Evolutionary conservation across 2,888 invertebrate genomes (phyloP).

Genomic region (Diarsia brunnea): DNA sequence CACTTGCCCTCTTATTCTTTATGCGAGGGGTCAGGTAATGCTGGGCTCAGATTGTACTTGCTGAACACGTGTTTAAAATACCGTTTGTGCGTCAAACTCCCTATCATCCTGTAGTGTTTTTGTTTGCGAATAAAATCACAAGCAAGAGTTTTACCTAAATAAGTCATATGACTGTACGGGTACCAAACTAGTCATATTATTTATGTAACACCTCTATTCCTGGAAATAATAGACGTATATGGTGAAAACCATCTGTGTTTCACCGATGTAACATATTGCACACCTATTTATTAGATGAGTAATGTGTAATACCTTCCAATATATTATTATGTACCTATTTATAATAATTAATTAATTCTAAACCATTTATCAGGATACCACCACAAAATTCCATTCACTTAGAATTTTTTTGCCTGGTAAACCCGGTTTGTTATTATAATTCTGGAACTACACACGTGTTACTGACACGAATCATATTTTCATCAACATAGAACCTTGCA

Average conservation of each 20-base stretch:
- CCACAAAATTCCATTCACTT: not conserved
- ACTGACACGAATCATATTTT: too few relatives aligned
- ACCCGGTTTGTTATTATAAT: not conserved
- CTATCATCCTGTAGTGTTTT: not conserved
- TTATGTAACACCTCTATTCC: slow-evolving; percentile 9
- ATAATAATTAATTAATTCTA: not conserved
- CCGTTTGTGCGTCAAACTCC: not conserved
- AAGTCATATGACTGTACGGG: not conserved
- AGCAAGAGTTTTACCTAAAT: not conserved
- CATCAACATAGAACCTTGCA: too few relatives aligned
- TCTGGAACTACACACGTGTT: too few relatives aligned
- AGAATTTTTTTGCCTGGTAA: slow-evolving; percentile 1
- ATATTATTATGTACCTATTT: not conserved
- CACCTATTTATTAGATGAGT: not conserved
- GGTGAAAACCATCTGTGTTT: not conserved
- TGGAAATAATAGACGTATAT: not conserved
- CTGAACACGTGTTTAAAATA: not conserved
- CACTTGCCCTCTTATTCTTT: too few relatives aligned
- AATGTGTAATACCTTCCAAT: not conserved
- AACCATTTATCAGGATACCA: not conserved
- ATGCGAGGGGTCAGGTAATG: too few relatives aligned
- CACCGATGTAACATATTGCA: not conserved
- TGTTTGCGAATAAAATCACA: not conserved
- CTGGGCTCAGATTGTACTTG: too few relatives aligned
- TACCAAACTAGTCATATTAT: not conserved